Percentiles rank a stretch among this genome's conserved stretches.
phyloP scores from a whole-genome alignment of 2,888 invertebrate species.

The Chrysolina americana region DNA sequence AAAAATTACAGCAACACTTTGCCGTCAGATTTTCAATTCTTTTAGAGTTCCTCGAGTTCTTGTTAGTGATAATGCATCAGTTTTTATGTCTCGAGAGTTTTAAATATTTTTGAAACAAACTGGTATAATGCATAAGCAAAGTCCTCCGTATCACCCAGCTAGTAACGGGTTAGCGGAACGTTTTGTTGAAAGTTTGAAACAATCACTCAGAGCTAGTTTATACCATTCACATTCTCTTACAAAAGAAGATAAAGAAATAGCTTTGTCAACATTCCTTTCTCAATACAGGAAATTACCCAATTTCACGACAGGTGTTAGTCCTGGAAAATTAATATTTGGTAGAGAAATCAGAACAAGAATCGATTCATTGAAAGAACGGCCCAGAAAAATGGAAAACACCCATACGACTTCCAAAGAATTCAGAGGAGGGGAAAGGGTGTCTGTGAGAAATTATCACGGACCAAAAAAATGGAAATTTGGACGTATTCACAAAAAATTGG shows the following conservation, averaged over 20 bases:
- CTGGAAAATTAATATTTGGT: background rate
- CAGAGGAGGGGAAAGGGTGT: too few species aligned
- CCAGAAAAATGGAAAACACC: background rate
- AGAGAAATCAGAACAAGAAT: background rate
- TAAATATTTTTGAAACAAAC: background rate
- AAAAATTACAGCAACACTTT: background rate
- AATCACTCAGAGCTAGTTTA: background rate
- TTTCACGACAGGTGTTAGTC: too few species aligned
- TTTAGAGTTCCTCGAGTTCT: background rate
- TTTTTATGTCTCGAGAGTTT: background rate
- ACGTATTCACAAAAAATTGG: too few species aligned
- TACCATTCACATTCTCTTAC: background rate
- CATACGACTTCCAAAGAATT: background rate
- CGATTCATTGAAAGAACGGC: background rate
- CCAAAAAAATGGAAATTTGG: too few species aligned
- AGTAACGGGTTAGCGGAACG: constrained; percentile 1
- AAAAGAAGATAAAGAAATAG: background rate
- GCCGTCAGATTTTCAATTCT: background rate
- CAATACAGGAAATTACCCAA: background rate
- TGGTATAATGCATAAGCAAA: constrained; percentile 4
- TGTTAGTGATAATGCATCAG: background rate
- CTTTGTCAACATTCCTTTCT: background rate
- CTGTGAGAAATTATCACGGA: too few species aligned
- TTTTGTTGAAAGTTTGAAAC: background rate
- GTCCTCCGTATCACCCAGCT: constrained; percentile 2